A percentile compares a stretch with the other conserved stretches of the same genome.
Conservation (phyloP, 2,888 invertebrate genomes). For the Neelides folsomi region DNA sequence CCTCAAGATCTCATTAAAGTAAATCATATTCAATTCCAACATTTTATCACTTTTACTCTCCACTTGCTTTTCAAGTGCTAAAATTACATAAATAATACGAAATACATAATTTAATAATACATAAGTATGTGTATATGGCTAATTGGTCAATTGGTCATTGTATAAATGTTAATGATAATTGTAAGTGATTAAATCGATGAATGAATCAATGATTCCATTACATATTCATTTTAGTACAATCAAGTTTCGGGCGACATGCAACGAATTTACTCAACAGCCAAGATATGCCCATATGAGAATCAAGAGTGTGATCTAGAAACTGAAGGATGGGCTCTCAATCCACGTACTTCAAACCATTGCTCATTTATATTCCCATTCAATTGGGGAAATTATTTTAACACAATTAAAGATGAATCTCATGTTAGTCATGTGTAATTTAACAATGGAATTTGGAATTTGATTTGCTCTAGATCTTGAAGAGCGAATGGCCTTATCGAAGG, state of each 20-base stretch:
- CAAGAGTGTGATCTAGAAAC: constrained; percentile 38
- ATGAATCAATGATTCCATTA: background rate
- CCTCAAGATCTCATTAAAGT: constrained; percentile 64
- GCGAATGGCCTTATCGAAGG: constrained; percentile 59
- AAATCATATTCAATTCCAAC: constrained; percentile 22
- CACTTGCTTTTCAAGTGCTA: too few relatives aligned
- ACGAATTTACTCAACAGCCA: constrained; percentile 57
- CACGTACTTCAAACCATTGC: constrained; percentile 35
- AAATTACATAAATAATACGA: too few relatives aligned
- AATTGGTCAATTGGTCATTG: too few relatives aligned
- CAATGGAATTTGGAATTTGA: background rate
- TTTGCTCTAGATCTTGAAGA: constrained; percentile 44
- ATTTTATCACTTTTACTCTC: too few relatives aligned
- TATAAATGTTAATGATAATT: too few relatives aligned
- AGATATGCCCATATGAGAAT: constrained; percentile 49
- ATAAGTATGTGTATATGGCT: background rate
- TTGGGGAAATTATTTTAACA: too few relatives aligned
- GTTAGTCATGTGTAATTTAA: too few relatives aligned
- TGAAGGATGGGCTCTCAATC: constrained; percentile 44
- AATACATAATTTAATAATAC: too few relatives aligned
- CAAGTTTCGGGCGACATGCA: constrained; percentile 54
- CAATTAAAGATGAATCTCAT: too few relatives aligned
- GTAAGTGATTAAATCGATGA: too few relatives aligned
- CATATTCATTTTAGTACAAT: constrained; percentile 33
- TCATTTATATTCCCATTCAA: too few relatives aligned